Conservation (phyloP, 1,140 invertebrate species). For the Coptotermes formosanus region DNA sequence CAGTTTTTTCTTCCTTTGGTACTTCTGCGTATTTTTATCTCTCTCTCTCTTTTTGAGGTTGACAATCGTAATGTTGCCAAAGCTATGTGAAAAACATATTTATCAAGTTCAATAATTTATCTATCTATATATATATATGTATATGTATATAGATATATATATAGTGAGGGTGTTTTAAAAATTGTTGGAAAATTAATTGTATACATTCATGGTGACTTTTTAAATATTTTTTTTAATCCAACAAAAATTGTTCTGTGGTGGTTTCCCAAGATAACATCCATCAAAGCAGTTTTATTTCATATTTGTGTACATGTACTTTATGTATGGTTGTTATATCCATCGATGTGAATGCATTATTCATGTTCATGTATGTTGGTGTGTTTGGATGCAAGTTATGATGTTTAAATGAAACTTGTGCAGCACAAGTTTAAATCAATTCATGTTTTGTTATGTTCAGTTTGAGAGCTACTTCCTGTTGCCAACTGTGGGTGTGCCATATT, state of each 20-base stretch:
- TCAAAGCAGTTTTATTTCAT: constrained; percentile 33
- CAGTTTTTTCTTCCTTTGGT: constrained; percentile 29
- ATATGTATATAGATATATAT: constrained; percentile 19
- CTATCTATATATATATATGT: constrained; percentile 28
- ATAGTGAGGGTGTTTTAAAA: constrained; percentile 34
- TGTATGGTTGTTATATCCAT: not conserved
- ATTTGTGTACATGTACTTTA: constrained; percentile 25
- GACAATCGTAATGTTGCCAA: constrained; percentile 36
- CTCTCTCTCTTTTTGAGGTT: constrained; percentile 33
- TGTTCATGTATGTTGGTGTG: not conserved
- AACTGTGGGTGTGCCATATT: constrained; percentile 14
- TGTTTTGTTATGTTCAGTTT: not conserved
- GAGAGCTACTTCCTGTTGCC: not conserved
- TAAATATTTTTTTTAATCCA: constrained; percentile 31
- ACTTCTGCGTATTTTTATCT: constrained; percentile 31
- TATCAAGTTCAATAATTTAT: constrained; percentile 31
- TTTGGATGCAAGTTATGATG: constrained; percentile 21
- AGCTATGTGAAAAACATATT: constrained; percentile 31
- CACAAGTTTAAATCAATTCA: not conserved
- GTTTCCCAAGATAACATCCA: constrained; percentile 30
- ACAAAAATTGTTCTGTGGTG: constrained; percentile 32
- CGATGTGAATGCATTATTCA: not conserved
- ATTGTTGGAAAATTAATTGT: constrained; percentile 34
- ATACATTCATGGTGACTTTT: constrained; percentile 33
- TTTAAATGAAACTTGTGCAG: constrained; percentile 11